Percentiles rank a stretch among this genome's conserved stretches.
phyloP scores from a whole-genome alignment of 2,797 vertebrate genomes.

The Clarias pachynema region DNA sequence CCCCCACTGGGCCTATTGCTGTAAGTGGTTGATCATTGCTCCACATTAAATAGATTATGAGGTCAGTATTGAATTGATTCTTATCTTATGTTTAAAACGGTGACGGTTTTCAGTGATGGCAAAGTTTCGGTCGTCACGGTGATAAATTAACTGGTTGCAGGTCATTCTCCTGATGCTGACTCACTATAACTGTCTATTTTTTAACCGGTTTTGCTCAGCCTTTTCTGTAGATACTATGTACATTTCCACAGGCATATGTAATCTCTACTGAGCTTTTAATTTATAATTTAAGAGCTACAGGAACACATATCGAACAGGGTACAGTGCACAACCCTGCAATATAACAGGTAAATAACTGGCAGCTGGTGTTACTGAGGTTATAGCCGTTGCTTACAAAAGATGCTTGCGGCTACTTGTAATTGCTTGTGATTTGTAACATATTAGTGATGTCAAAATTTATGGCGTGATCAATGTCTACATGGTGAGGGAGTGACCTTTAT shows the following conservation, averaged over 20 bases:
- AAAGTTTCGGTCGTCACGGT: neutral
- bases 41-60: conserved; percentile 22
- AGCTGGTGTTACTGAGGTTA: conserved; percentile 49
- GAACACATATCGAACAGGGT: neutral
- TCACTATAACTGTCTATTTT: neutral
- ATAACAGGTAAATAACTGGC: neutral
- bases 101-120: neutral
- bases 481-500: conserved; percentile 56
- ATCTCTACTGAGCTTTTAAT: neutral
- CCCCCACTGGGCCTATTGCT: conserved; percentile 12
- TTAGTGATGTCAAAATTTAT: conserved; percentile 55
- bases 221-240: neutral
- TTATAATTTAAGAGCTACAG: neutral
- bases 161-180: neutral
- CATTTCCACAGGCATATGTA: neutral
- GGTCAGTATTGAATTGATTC: conserved; percentile 4
- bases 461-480: conserved; percentile 60
- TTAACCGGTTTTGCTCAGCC: neutral
- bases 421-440: conserved; percentile 61
- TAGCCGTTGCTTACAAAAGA: conserved; percentile 58
- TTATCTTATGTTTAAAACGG: conserved; percentile 1
- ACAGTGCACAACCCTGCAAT: neutral
- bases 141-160: conserved; percentile 5
- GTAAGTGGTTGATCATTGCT: conserved; percentile 36
- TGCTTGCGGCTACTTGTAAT: conserved; percentile 66